phyloP scores from a whole-genome alignment of 2,113 vertebrate species.

The Atherinomorus stipes region DNA sequence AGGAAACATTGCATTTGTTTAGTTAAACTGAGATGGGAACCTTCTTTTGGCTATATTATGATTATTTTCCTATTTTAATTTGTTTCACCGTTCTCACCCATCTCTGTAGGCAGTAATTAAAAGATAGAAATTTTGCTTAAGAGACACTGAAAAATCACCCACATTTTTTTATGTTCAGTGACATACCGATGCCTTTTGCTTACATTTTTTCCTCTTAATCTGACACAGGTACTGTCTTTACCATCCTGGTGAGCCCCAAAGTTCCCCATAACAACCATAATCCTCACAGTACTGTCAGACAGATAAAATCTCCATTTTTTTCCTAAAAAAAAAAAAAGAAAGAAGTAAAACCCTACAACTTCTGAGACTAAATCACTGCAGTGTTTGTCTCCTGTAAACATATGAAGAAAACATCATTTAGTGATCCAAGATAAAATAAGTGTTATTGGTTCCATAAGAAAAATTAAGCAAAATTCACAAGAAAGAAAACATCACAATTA shows the following conservation, averaged over 20 bases:
- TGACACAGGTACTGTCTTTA: not conserved
- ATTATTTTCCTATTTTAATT: not conserved
- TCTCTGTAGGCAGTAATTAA: no score
- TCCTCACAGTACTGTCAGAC: not conserved
- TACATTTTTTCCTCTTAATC: not conserved
- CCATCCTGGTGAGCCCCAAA: not conserved
- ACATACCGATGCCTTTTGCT: not conserved
- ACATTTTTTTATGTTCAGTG: not conserved
- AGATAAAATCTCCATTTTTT: constrained; percentile 20
- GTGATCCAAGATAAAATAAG: not conserved
- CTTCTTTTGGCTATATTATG: not conserved
- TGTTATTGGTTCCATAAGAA: not conserved
- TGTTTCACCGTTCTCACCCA: not conserved
- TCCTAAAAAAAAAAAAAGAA: no score
- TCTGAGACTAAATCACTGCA: not conserved
- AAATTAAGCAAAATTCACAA: not conserved
- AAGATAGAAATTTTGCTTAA: not conserved
- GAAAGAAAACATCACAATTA: not conserved
- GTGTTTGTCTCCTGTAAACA: not conserved
- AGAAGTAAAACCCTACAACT: not conserved
- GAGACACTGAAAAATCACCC: not conserved
- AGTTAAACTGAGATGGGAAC: no score
- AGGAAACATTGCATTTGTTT: no score
- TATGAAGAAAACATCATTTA: not conserved
- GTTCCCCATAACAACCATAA: constrained; percentile 10